phyloP scores from a whole-genome alignment of 2,888 invertebrate species.

The Clunio marinus region DNA sequence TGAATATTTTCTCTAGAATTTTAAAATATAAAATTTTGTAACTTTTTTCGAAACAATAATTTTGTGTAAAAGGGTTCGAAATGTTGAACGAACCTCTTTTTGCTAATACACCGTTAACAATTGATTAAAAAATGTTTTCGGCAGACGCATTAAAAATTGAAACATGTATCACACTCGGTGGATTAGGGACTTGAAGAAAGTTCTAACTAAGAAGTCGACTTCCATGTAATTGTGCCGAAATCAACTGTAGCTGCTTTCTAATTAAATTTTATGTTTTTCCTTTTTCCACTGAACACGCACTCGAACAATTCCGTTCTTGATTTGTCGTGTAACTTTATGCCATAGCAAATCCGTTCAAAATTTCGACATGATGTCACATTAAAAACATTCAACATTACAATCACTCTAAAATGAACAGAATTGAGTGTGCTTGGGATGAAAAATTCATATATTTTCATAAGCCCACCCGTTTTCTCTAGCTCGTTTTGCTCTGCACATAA shows the following conservation, averaged over 20 bases:
- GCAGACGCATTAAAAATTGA: conserved; percentile 35
- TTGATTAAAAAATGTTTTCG: conserved; percentile 37
- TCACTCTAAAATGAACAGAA: not conserved
- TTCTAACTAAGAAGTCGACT: not conserved
- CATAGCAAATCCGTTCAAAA: conserved; percentile 8
- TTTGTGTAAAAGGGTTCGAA: conserved; percentile 36
- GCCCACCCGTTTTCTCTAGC: not conserved
- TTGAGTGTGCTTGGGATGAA: conserved; percentile 17
- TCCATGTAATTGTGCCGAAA: conserved; percentile 4
- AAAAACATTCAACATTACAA: conserved; percentile 20
- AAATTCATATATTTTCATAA: not conserved
- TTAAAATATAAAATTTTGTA: conserved; percentile 18
- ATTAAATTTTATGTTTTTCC: conserved; percentile 24
- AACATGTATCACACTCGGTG: conserved; percentile 28
- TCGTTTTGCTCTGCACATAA: not conserved
- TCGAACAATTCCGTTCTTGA: not conserved
- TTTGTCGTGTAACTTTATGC: not conserved
- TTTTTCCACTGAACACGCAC: not conserved
- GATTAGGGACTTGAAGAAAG: conserved; percentile 15
- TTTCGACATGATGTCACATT: conserved; percentile 30
- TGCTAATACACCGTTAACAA: conserved; percentile 34
- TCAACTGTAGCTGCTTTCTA: not conserved
- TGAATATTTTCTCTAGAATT: not conserved
- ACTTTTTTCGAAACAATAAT: conserved; percentile 1
- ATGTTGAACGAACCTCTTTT: not conserved